Conservation (phyloP, 2,113 vertebrate species). For the Pao palembangensis region DNA sequence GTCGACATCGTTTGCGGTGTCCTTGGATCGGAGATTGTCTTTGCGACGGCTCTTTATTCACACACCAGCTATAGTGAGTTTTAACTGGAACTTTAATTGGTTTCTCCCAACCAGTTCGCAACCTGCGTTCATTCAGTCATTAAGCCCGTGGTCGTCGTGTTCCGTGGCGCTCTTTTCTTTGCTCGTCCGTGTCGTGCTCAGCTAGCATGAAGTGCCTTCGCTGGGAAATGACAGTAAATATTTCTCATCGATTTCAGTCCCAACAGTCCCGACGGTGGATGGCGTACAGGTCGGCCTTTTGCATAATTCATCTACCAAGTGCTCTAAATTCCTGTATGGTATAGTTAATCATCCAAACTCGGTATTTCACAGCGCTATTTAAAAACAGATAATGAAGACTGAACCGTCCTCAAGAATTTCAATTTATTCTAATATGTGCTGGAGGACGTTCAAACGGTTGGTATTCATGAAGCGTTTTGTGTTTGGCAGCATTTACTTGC, state of each 20-base stretch:
- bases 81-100: too few relatives aligned
- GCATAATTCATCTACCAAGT: conserved; percentile 1
- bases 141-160: background rate
- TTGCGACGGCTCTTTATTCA: too few relatives aligned
- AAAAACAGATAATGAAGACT: background rate
- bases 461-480: too few relatives aligned
- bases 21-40: too few relatives aligned
- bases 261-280: background rate
- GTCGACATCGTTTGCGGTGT: too few relatives aligned
- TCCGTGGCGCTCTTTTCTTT: conserved; percentile 73
- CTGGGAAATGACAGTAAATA: conserved; percentile 85
- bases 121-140: background rate
- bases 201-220: conserved; percentile 94
- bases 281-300: conserved; percentile 13
- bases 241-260: conserved; percentile 22
- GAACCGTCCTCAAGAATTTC: background rate
- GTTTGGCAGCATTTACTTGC: conserved; percentile 9
- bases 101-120: too few relatives aligned
- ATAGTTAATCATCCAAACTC: conserved; percentile 5
- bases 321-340: conserved; percentile 12
- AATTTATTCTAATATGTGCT: background rate
- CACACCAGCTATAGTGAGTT: too few relatives aligned
- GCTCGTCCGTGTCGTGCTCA: conserved; percentile 73
- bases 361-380: conserved; percentile 9
- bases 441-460: too few relatives aligned